Conservation (phyloP, 1,140 invertebrate species). For the Vanessa atalanta region DNA sequence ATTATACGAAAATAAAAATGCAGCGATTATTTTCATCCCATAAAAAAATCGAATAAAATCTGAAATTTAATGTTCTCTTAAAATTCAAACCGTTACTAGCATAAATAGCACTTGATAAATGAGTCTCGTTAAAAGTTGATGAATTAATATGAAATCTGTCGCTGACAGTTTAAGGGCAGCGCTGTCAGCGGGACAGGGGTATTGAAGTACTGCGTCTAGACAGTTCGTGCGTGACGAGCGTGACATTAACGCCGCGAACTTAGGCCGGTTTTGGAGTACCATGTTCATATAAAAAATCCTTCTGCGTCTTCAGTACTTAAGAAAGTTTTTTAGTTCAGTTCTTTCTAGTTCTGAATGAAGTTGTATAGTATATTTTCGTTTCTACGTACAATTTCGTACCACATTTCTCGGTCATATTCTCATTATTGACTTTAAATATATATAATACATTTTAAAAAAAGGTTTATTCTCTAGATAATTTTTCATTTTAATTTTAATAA, state of each 20-base stretch:
- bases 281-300: neutral
- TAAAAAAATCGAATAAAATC: conserved; percentile 1
- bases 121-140: neutral
- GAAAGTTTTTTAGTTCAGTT: too few relatives aligned
- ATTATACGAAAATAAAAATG: neutral
- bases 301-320: neutral
- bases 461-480: too few relatives aligned
- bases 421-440: too few relatives aligned
- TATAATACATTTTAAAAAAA: too few relatives aligned
- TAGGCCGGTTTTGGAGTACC: neutral
- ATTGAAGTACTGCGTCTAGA: conserved; percentile 19
- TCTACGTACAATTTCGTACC: too few relatives aligned
- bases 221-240: conserved; percentile 12
- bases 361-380: too few relatives aligned
- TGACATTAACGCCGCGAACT: neutral
- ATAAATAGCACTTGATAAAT: conserved; percentile 1
- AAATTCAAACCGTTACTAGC: neutral
- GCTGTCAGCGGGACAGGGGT: conserved; percentile 4
- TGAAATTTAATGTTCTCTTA: neutral
- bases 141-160: neutral
- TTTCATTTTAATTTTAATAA: too few relatives aligned
- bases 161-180: conserved; percentile 25
- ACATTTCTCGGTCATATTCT: too few relatives aligned
- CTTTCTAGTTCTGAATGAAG: too few relatives aligned
- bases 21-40: neutral